Conservation (phyloP, 2,888 invertebrate genomes). For the Acanthopleura granulata region DNA sequence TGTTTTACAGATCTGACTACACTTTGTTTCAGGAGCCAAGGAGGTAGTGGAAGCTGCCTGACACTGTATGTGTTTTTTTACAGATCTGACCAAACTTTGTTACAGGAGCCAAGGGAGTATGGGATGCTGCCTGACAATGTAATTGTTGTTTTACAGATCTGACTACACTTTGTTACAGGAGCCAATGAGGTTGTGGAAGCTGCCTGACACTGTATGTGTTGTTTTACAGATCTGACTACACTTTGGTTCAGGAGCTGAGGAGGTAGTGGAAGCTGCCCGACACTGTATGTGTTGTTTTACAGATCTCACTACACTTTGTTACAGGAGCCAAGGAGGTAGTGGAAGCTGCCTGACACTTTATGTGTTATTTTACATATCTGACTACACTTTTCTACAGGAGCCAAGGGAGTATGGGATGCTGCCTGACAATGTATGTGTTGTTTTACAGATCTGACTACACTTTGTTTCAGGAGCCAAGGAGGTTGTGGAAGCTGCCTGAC, state of each 20-base stretch:
- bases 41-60: too few species aligned
- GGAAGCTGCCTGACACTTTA: too few species aligned
- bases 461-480: conserved; percentile 37
- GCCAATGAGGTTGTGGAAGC: conserved; percentile 47
- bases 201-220: conserved; percentile 50
- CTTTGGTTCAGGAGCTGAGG: conserved; percentile 34
- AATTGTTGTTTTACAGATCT: too few species aligned
- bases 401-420: conserved; percentile 36
- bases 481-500: conserved; percentile 48
- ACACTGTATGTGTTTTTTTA: too few species aligned
- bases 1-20: too few species aligned
- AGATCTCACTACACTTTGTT: too few species aligned
- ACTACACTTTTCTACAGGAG: conserved; percentile 19
- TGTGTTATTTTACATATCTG: neutral
- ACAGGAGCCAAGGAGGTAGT: too few species aligned
- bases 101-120: too few species aligned
- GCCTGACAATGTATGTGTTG: too few species aligned
- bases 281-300: conserved; percentile 54
- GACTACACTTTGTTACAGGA: conserved; percentile 26
- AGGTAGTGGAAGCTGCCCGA: conserved; percentile 49
- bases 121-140: too few species aligned
- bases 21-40: too few species aligned
- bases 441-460: neutral
- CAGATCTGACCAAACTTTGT: neutral
- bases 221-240: too few species aligned